phyloP scores from a whole-genome alignment of 2,113 vertebrate genomes.

The Otis tarda region DNA sequence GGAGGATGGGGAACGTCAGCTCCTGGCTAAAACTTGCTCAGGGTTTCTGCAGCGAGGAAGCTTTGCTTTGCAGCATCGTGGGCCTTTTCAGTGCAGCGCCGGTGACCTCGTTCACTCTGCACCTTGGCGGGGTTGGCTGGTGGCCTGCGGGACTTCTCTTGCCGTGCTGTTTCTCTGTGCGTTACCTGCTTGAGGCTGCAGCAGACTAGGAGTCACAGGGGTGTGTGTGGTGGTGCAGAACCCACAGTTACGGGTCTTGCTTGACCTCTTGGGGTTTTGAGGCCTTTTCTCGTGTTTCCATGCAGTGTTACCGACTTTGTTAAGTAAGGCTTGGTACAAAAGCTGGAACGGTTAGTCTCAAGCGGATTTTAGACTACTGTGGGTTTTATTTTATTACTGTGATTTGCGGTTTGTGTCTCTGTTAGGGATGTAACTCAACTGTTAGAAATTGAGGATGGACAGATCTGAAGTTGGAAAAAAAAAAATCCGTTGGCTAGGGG shows the following conservation, averaged over 20 bases:
- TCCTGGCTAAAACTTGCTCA: neutral
- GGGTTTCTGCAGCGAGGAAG: neutral
- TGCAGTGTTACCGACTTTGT: neutral
- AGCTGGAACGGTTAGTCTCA: neutral
- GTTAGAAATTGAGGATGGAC: neutral
- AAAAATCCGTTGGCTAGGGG: neutral
- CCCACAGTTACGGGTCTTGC: neutral
- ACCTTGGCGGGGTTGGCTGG: neutral
- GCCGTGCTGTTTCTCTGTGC: neutral
- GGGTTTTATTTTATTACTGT: neutral
- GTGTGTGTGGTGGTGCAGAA: neutral
- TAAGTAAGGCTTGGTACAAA: neutral
- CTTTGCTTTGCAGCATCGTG: neutral
- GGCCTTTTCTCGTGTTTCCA: neutral
- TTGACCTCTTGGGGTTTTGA: neutral
- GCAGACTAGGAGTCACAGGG: neutral
- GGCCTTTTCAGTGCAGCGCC: neutral
- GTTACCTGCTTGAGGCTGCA: neutral
- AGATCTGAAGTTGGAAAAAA: neutral
- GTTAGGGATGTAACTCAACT: neutral
- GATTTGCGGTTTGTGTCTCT: neutral
- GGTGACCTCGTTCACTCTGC: rapidly evolving
- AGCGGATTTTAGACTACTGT: neutral
- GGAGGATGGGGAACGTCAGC: neutral
- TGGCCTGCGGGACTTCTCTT: neutral